Evolutionary conservation across 2,113 vertebrate species (phyloP), one percentile per base, ranked within the genome.

Genomic region (Copsychus sechellarum): DNA sequence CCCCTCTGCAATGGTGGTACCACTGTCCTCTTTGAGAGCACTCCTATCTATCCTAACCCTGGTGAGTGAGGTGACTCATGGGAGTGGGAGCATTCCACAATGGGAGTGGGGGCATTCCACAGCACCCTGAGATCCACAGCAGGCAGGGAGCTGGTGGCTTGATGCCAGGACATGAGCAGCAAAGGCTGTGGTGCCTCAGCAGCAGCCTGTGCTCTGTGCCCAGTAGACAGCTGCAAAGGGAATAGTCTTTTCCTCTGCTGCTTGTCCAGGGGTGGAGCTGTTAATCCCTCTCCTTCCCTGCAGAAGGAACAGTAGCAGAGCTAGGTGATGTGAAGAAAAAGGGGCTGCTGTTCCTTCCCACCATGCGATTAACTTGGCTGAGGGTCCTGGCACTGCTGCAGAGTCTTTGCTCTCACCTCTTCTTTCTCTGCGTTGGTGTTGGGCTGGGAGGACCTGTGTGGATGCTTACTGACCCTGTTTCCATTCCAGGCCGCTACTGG

Each of bases 1-100:
- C 98, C 98, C 2, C 97, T 98, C 83, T 98, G 98, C 86, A 98
- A 99, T 7, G 98, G 98, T 11, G 98, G 96, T 21, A 98, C 98
- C 70, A 98, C 98, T 5, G 98, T 98, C 40, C 97, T 98, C 65
- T 98, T 98, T 96, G 98, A 98, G 89, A 98, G 98, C 93, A 98
- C 98, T 24, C 98, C 98, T 4, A 10, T 97, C 36, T 98, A 98
- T 89, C 98, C 98, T 25, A 95, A 98, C 90, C 98, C 96, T 42
- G 93, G 96, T 96, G 51, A 97, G 93, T 93, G 33, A 95, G 95
- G 95, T 81, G 36, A 53, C 25, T 36, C 25, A 29, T 45, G 43
- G 43, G 43, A 45, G 43, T 28, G 22, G 31, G 76, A 48, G 71
- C 5, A n/a, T 23, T 56, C 51, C 58, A 56, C 76, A 85, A 29